Percentiles rank a stretch among this genome's conserved stretches.
Conservation (phyloP, 2,888 invertebrate species). For the Junonia oenone region DNA sequence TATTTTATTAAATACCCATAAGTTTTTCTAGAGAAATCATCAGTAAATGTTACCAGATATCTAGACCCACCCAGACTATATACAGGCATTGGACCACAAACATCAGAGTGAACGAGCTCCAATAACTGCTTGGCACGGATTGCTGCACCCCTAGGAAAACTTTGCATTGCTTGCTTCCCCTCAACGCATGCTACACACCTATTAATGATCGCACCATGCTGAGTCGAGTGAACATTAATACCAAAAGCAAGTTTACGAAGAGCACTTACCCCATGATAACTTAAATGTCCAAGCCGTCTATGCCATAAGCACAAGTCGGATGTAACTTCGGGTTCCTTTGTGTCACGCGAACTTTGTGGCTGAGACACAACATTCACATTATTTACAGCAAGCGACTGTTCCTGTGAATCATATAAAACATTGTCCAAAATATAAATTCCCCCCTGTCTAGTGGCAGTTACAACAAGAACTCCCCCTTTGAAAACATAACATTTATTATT, state of each 20-base stretch:
- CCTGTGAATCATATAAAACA: background rate
- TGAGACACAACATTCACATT: background rate
- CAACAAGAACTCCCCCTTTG: background rate
- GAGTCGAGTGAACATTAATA: slow-evolving; percentile 8
- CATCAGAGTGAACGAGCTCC: slow-evolving; percentile 9
- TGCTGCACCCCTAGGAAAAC: background rate
- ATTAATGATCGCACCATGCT: background rate
- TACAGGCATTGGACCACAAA: slow-evolving; percentile 12
- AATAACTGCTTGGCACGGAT: background rate
- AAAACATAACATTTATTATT: background rate
- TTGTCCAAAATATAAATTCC: background rate
- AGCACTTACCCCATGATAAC: background rate
- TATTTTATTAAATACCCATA: slow-evolving; percentile 23
- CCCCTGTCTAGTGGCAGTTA: background rate
- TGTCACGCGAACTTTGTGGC: background rate
- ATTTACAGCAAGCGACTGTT: background rate
- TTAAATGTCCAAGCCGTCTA: slow-evolving; percentile 23
- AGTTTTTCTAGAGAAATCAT: slow-evolving; percentile 18
- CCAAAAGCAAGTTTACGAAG: slow-evolving; percentile 15
- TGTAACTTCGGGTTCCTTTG: background rate
- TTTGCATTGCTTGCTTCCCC: background rate
- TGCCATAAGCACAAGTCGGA: slow-evolving; percentile 15
- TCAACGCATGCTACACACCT: background rate
- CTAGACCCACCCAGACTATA: background rate
- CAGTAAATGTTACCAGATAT: slow-evolving; percentile 14